Evolutionary conservation across 2,113 vertebrate genomes (phyloP).

Genomic region (Argyrosomus japonicus): DNA sequence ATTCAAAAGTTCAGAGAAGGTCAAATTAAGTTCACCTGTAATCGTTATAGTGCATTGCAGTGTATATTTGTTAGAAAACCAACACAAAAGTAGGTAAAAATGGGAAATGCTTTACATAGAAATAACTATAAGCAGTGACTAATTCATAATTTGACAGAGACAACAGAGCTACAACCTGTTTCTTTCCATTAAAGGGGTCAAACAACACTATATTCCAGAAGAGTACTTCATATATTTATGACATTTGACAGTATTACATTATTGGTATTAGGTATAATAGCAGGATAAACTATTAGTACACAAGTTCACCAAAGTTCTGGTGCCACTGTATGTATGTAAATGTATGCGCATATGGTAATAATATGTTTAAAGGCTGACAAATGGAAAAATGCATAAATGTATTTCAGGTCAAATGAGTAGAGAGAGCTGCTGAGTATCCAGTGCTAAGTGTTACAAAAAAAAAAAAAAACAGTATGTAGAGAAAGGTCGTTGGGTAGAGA

Average conservation of each 20-base stretch:
- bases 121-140: too few species aligned
- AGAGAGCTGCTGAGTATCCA: background rate
- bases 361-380: background rate
- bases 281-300: background rate
- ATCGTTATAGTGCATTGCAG: too few species aligned
- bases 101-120: too few species aligned
- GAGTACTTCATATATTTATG: background rate
- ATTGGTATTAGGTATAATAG: background rate
- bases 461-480: conserved; percentile 1
- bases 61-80: too few species aligned
- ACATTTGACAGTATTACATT: background rate
- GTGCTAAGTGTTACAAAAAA: background rate
- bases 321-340: background rate
- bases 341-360: background rate
- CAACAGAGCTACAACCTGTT: too few species aligned
- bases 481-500: conserved; percentile 31
- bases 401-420: background rate
- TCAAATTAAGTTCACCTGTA: too few species aligned
- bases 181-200: too few species aligned
- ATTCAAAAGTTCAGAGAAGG: too few species aligned
- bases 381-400: conserved; percentile 18
- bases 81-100: too few species aligned
- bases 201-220: background rate
- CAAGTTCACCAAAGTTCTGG: background rate
- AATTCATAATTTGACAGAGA: too few species aligned